Base-by-base conservation (phyloP, 2,113 vertebrate genomes). In the Nannobrachium achirus region DNA sequence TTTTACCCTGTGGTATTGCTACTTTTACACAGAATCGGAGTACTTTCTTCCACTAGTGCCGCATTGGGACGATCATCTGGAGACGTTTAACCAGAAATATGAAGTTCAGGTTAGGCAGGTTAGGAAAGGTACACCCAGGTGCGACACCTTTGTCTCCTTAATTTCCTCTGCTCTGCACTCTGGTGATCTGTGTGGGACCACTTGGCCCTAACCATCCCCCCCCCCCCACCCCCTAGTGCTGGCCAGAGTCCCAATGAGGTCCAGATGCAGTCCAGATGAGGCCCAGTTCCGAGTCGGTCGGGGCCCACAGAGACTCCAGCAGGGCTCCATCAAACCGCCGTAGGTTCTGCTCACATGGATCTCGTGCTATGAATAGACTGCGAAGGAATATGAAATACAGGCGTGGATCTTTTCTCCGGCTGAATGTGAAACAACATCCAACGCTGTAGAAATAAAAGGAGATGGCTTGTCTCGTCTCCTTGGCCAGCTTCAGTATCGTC, bases 191-290 rank as follows among this genome's bases (percentile, higher is more conserved):
- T 78, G 78, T 78, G 64, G 74, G 70, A 71, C 76, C 69, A 49
- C 72, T 88, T 88, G 25, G 25, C 3, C 86, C 82, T 67, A 69
- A 69, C 63, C 18, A 10, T 16, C 6, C 44, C 14, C 63, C 39
- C 11, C 33, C n/a, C 40, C 57, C 39, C 39, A 9, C 46, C 56
- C 70, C 65, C 66, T 52, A 33, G 25, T 33, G 55, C 71, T 71
- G 61, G 55, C 62, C 67, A 60, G 63, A 79, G 71, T 56, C 73
- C 69, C 85, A 84, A 92, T 76, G 87, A 83, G 75, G 71, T 75
- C 86, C 83, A 89, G 85, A 88, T 89, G 88, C 82, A 80, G 48
- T 81, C 81, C 78, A 89, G 83, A 89, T 88, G 84, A 86, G 75
- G 74, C 75, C 79, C 56, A 25, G 38, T 63, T 75, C 71, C 64